These are phyloP conservation scores for Vicugna pacos DNA, from an alignment of 2,113 vertebrate genomes.

Conservation along the genomic window DNA sequence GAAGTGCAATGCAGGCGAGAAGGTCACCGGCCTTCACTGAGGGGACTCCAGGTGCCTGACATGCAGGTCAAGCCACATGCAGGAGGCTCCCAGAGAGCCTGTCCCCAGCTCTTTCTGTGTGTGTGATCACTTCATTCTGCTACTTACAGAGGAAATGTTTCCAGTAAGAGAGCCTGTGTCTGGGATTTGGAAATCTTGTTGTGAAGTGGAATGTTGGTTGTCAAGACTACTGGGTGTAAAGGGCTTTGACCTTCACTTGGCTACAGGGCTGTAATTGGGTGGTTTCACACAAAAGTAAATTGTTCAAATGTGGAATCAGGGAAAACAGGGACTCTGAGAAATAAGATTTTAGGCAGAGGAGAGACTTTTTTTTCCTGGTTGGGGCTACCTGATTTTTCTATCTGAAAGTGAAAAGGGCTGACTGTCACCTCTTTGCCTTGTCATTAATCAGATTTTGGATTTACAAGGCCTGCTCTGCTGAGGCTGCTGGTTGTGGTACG, in stretches of 20 bases:
- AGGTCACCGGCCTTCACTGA: conserved; percentile 17
- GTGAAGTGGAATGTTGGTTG: conserved; percentile 75
- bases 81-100: conserved; percentile 38
- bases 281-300: conserved; percentile 76
- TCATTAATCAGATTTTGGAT: not conserved
- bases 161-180: conserved; percentile 55
- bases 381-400: conserved; percentile 53
- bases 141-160: conserved; percentile 61
- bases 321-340: conserved; percentile 58
- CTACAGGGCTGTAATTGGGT: conserved; percentile 68
- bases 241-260: conserved; percentile 75
- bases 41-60: conserved; percentile 40
- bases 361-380: not conserved
- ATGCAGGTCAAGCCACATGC: conserved; percentile 30
- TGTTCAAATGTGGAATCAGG: conserved; percentile 72
- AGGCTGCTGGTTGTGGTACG: not conserved
- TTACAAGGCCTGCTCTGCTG: conserved; percentile 19
- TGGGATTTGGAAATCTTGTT: conserved; percentile 67
- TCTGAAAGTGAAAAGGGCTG: not conserved
- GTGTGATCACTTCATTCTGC: conserved; percentile 15
- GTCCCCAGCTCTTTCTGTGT: not conserved
- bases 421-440: not conserved
- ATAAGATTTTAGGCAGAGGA: conserved; percentile 2
- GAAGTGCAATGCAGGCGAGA: not conserved
- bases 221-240: conserved; percentile 80